A percentile compares a stretch with the other conserved stretches of the same genome.
Conservation (phyloP, 2,113 vertebrate genomes). For the Centropristis striata region DNA sequence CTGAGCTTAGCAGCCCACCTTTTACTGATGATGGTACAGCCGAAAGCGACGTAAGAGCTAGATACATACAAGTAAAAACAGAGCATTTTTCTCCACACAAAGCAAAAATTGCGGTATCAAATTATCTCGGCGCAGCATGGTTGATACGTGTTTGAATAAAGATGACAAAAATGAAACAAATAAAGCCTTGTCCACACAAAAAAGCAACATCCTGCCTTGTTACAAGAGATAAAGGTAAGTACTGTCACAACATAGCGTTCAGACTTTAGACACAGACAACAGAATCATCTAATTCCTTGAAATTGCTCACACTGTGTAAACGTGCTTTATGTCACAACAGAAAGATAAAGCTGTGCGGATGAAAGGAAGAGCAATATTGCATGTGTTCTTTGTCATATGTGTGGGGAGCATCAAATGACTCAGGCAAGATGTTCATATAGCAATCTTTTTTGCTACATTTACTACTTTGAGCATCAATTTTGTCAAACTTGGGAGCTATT, state of each 20-base stretch:
- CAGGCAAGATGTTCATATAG: slow-evolving; percentile 8
- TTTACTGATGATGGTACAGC: not conserved
- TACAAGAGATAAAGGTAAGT: slow-evolving; percentile 17
- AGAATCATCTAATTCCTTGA: slow-evolving; percentile 31
- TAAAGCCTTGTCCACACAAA: slow-evolving; percentile 10
- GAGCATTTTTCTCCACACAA: not conserved
- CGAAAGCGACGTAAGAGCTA: not conserved
- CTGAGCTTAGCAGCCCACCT: not conserved
- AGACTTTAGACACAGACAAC: slow-evolving; percentile 24
- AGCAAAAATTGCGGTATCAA: not conserved
- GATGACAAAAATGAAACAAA: not conserved
- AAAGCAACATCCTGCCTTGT: not conserved
- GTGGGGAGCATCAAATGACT: slow-evolving; percentile 12
- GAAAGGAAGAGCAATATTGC: slow-evolving; percentile 19
- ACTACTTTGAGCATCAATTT: slow-evolving; percentile 44
- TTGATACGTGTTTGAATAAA: not conserved
- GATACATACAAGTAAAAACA: not conserved
- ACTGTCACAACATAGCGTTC: slow-evolving; percentile 11
- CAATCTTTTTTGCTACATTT: slow-evolving; percentile 36
- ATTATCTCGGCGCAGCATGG: not conserved
- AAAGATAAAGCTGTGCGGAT: not conserved
- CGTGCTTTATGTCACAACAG: slow-evolving; percentile 13
- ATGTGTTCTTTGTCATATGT: slow-evolving; percentile 8
- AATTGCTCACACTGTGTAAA: slow-evolving; percentile 14
- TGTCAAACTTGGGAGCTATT: slow-evolving; percentile 45